Evolutionary conservation across 2,113 vertebrate species (phyloP).

Genomic region (Cervus canadensis): DNA sequence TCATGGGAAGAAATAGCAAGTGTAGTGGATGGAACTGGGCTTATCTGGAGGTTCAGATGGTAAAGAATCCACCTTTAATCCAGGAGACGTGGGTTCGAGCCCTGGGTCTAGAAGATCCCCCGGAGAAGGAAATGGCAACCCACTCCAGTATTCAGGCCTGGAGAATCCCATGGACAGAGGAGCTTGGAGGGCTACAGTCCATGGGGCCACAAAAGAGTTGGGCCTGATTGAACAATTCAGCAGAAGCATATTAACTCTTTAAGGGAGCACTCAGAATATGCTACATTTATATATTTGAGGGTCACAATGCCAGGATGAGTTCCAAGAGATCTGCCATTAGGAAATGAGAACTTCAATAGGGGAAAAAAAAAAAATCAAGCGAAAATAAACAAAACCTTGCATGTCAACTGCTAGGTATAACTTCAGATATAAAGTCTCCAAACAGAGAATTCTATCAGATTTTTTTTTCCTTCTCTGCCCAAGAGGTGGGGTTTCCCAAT

Average conservation of each 20-base stretch:
- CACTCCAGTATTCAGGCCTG: background rate
- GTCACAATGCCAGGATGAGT: no score
- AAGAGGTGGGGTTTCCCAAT: accelerated
- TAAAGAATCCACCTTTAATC: background rate
- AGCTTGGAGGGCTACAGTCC: accelerated
- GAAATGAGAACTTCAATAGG: background rate
- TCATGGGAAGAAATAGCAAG: no score
- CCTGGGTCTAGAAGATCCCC: background rate
- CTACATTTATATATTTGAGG: no score
- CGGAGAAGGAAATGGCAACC: background rate
- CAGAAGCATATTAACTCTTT: accelerated
- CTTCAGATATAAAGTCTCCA: background rate
- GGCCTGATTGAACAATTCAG: background rate
- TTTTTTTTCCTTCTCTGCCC: no score
- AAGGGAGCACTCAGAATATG: accelerated
- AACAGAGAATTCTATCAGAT: background rate
- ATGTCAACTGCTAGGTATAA: accelerated
- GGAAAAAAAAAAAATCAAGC: no score
- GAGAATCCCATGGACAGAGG: background rate
- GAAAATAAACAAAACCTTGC: background rate
- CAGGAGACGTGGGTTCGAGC: accelerated
- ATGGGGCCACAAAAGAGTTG: background rate
- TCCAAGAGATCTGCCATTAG: background rate
- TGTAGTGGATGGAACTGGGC: background rate
- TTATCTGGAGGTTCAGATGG: background rate